These are phyloP conservation scores for Takifugu bimaculatus DNA, from an alignment of 2,113 vertebrate species.

Conservation along the genomic window DNA sequence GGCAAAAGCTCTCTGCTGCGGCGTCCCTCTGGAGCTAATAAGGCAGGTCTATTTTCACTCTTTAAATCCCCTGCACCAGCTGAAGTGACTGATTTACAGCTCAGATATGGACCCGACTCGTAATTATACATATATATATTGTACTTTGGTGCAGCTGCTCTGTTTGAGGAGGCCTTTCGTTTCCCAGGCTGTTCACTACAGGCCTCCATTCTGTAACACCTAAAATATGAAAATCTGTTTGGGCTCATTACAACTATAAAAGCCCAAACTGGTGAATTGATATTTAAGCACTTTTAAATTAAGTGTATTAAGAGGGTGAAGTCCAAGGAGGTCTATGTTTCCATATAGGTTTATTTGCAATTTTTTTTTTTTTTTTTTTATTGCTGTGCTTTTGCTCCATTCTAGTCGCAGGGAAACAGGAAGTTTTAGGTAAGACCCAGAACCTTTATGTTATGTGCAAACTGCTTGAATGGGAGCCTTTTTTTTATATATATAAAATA, in stretches of 20 bases:
- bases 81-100: constrained; percentile 76
- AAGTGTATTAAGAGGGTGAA: neutral
- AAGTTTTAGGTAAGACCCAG: too few species aligned
- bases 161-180: constrained; percentile 30
- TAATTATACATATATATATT: constrained; percentile 62
- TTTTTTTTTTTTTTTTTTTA: too few species aligned
- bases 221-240: constrained; percentile 39
- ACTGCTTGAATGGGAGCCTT: too few species aligned
- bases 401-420: neutral
- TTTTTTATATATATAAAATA: too few species aligned
- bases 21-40: constrained; percentile 77
- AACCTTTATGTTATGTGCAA: too few species aligned
- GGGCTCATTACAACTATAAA: constrained; percentile 30
- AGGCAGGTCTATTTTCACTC: constrained; percentile 76
- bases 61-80: constrained; percentile 67
- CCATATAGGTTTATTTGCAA: too few species aligned
- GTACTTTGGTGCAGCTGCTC: constrained; percentile 55
- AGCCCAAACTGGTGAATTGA: constrained; percentile 14
- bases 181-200: constrained; percentile 45
- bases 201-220: constrained; percentile 21
- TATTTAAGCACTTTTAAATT: constrained; percentile 25
- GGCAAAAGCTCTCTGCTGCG: constrained; percentile 68
- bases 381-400: too few species aligned
- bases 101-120: constrained; percentile 66
- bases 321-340: too few species aligned